Percentiles rank a stretch among this genome's conserved stretches.
phyloP scores from a whole-genome alignment of 2,797 vertebrate species.

The Pipistrellus kuhlii region DNA sequence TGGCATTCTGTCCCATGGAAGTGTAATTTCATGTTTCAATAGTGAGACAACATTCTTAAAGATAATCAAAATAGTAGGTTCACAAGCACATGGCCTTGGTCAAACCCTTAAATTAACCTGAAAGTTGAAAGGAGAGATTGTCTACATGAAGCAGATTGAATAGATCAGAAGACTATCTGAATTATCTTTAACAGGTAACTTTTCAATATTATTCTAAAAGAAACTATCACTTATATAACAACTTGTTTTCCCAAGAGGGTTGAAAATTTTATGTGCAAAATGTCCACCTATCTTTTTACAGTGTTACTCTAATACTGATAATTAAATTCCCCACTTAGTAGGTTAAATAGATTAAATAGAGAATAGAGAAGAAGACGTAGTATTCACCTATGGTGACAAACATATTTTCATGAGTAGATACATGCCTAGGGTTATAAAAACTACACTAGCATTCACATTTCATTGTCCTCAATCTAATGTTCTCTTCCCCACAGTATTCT shows the following conservation, averaged over 20 bases:
- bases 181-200: neutral
- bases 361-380: neutral
- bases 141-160: neutral
- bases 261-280: neutral
- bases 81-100: neutral
- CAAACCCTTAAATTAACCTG: neutral
- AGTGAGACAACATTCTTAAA: neutral
- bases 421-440: neutral
- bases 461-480: neutral
- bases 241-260: neutral
- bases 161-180: neutral
- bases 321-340: neutral
- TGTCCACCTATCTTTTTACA: neutral
- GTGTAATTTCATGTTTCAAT: neutral
- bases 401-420: neutral
- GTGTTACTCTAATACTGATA: neutral
- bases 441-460: neutral
- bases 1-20: neutral
- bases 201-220: conserved; percentile 15
- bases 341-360: neutral
- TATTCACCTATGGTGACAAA: neutral
- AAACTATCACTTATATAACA: neutral
- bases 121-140: neutral
- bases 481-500: neutral
- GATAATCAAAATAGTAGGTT: neutral